phyloP scores from a whole-genome alignment of 2,888 invertebrate species.

The Drosophila mimetica region DNA sequence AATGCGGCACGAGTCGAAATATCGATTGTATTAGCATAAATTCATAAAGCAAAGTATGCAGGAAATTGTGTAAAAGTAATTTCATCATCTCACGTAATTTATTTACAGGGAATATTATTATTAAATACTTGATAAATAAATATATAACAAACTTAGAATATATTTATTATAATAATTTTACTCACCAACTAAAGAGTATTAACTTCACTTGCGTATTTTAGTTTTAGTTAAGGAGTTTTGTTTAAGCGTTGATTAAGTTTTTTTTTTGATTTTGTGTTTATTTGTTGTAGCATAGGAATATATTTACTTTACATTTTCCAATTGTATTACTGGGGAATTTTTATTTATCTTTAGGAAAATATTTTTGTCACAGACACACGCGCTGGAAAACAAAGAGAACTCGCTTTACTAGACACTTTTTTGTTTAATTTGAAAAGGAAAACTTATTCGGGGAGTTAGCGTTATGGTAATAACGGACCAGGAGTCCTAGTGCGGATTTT shows the following conservation, averaged over 20 bases:
- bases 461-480: constrained; percentile 67
- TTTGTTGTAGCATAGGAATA: constrained; percentile 23
- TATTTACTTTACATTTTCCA: constrained; percentile 23
- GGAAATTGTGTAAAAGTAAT: not conserved
- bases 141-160: no score
- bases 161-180: not conserved
- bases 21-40: constrained; percentile 73
- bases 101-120: not conserved
- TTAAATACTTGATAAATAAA: no score
- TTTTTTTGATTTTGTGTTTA: constrained; percentile 31
- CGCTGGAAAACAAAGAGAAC: constrained; percentile 24
- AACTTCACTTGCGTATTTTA: constrained; percentile 6
- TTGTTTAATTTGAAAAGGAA: constrained; percentile 14
- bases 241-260: constrained; percentile 28
- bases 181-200: constrained; percentile 31
- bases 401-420: not conserved
- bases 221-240: constrained; percentile 4
- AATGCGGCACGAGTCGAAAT: constrained; percentile 21
- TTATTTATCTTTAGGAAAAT: constrained; percentile 17
- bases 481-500: constrained; percentile 46
- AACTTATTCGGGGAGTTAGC: constrained; percentile 51
- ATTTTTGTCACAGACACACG: constrained; percentile 36
- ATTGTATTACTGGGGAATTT: constrained; percentile 17
- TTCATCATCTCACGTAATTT: not conserved
- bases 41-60: constrained; percentile 17